Evolutionary conservation across 2,797 vertebrate species (phyloP).

Genomic region (Acrocephalus scirpaceus): DNA sequence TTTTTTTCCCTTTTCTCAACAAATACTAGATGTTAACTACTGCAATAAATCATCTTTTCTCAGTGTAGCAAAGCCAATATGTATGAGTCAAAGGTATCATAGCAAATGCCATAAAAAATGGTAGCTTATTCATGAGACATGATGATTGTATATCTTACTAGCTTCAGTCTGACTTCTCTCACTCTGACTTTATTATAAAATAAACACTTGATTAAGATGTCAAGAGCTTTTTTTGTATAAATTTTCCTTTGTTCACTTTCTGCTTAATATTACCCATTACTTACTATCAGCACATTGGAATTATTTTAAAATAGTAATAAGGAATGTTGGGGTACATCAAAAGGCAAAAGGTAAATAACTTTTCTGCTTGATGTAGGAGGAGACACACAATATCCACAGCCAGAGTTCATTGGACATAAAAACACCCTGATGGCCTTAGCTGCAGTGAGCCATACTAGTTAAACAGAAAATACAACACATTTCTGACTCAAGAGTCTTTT

Average conservation of each 20-base stretch:
- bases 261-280: not conserved
- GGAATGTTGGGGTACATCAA: not conserved
- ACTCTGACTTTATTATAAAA: not conserved
- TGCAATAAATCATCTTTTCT: slow-evolving; percentile 60
- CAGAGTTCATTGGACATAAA: not conserved
- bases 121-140: not conserved
- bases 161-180: not conserved
- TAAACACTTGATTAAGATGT: not conserved
- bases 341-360: not conserved
- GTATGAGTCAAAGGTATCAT: slow-evolving; percentile 9
- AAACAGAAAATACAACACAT: not conserved
- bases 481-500: not conserved
- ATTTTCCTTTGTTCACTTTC: not conserved
- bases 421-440: not conserved
- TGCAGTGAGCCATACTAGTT: not conserved
- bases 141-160: not conserved
- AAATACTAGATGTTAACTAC: slow-evolving; percentile 16
- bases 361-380: not conserved
- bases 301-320: not conserved
- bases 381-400: not conserved
- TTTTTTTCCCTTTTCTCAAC: not conserved
- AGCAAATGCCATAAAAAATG: not conserved
- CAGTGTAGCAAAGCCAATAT: not conserved
- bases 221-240: not conserved
- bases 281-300: not conserved